A percentile compares a stretch with the other conserved stretches of the same genome.
These are phyloP conservation scores for Pinna nobilis DNA, from an alignment of 1,140 invertebrate genomes.

Conservation along the genomic window DNA sequence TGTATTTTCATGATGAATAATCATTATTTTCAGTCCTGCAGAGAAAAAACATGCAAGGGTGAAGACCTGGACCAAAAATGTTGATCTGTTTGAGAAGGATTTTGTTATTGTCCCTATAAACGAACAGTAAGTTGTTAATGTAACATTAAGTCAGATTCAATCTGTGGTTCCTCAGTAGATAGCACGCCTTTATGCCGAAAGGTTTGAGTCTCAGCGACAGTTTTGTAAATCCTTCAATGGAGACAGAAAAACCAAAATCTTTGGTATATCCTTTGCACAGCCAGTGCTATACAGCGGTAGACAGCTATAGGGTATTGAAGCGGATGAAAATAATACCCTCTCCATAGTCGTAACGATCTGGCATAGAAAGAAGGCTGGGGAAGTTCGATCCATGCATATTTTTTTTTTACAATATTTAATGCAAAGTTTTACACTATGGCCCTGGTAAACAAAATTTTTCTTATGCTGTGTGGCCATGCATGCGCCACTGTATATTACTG, in stretches of 20 bases:
- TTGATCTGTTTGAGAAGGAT: conserved; percentile 98
- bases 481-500: no score
- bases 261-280: no score
- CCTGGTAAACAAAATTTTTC: no score
- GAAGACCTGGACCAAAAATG: conserved; percentile 96
- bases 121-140: conserved; percentile 84
- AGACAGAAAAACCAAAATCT: not conserved
- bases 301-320: no score
- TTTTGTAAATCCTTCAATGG: not conserved
- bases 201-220: not conserved
- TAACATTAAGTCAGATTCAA: not conserved
- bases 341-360: no score
- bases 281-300: no score
- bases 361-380: no score
- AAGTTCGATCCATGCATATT: no score
- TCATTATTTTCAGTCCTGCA: conserved; percentile 77
- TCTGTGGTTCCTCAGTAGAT: not conserved
- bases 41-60: conserved; percentile 92
- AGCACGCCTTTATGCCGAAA: not conserved
- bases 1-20: not conserved
- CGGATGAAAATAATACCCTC: no score
- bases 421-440: no score
- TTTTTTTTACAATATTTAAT: no score
- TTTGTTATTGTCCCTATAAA: conserved; percentile 98
- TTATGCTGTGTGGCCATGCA: no score